Base-by-base conservation (phyloP, 2,797 vertebrate genomes). In the Pterois miles region DNA sequence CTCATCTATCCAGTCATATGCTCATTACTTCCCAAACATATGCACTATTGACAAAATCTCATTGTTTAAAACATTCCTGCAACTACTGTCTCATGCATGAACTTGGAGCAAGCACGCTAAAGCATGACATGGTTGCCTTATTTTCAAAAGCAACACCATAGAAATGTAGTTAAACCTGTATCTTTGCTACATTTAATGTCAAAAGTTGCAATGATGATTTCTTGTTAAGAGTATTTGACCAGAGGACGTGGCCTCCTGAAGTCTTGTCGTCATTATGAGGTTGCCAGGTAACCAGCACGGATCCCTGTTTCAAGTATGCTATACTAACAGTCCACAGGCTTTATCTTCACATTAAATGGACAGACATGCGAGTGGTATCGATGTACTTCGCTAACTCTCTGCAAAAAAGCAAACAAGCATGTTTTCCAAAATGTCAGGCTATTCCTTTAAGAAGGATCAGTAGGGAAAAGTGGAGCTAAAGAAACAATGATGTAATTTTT, bases 401-500 rank as follows among this genome's bases (percentile, higher is more conserved):
- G 6, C 7, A 33, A 33, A 25, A 59, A 40, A 69, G 2, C 22
- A 23, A 58, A 56, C 12, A 20, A 2, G 25, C 10, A 0, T 8
- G 14, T 57, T 67, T 43, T 3, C 31, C 29, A 38, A 60, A 53
- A 56, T 33, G 43, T 43, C 1, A 12, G 22, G 53, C 9, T 4
- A 22, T n/a, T 60, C 2, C 22, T 40, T 65, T 59, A 8, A 65
- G 14, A 11, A 40, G 33, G 9, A 34, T 34, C 20, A 12, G 31
- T 40, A 31, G 20, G 22, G 14, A 38, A 36, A 64, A 52, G 23
- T 40, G 7, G 38, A 66, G 62, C 7, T 3, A 22, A 65, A 56
- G 46, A 50, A 40, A 52, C 13, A n/a, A 63, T 64, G 36, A 65
- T 38, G 48, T 69, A n/a, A 38, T 72, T 52, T 67, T 58, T 18